These are phyloP conservation scores for Dioctria linearis DNA, from an alignment of 2,888 invertebrate species.

Conservation along the genomic window DNA sequence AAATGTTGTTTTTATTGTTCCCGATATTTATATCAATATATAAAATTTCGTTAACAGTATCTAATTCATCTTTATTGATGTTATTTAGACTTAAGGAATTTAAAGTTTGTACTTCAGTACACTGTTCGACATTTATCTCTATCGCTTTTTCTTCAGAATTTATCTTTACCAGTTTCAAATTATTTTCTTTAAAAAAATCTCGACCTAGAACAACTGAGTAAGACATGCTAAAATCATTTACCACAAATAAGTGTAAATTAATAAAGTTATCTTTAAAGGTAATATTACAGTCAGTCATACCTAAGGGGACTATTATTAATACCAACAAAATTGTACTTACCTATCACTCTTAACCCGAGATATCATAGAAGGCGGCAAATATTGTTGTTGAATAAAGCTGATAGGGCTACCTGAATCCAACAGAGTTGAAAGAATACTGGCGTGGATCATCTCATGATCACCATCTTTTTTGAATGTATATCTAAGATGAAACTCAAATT, in stretches of 20 bases:
- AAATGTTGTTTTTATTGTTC: no score
- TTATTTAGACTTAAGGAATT: no score
- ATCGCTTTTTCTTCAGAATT: no score
- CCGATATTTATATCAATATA: no score
- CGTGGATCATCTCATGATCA: background rate
- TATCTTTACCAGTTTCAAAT: no score
- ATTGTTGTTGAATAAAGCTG: constrained; percentile 7
- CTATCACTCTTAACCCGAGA: constrained; percentile 28
- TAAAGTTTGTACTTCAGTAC: no score
- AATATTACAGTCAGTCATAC: constrained; percentile 48
- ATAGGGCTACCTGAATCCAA: background rate
- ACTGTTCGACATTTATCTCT: no score
- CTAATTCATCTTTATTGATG: no score
- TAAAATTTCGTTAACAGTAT: no score
- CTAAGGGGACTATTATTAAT: constrained; percentile 46
- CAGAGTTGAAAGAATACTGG: constrained; percentile 14
- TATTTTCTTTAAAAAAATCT: constrained; percentile 42
- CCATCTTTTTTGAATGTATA: no score
- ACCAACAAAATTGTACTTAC: constrained; percentile 51
- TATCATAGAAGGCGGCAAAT: constrained; percentile 46
- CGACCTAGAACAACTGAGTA: constrained; percentile 52
- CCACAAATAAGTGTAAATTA: no score
- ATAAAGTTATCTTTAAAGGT: constrained; percentile 44
- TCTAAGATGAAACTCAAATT: constrained; percentile 1
- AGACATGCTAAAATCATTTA: background rate